Evolutionary conservation across 2,888 invertebrate genomes (phyloP), one percentile per base, ranked within the genome.

Genomic region (Orchesellides sinensis): DNA sequence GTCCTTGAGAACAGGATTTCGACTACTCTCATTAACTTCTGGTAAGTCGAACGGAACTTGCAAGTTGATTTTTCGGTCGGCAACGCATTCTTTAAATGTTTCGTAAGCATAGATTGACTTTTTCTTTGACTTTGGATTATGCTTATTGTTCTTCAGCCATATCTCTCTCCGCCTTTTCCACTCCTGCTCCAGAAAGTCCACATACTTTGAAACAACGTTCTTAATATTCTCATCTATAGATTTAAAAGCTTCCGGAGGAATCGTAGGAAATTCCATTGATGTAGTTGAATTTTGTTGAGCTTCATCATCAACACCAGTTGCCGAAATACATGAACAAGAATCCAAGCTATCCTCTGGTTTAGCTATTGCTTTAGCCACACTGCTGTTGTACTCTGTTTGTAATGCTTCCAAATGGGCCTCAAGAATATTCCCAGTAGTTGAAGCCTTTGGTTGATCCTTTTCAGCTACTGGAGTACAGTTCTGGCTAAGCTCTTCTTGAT

Each of bases 31-130:
- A 0, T 2, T 56, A 6, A 59, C 59, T 0, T 32, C 59, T n/a
- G 77, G 77, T 25, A 77, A 52, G 14, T 59, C 27, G 32, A 68
- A 68, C 1, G 77, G 77, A 77, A 77, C 45, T 29, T 77, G 77
- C 14, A 68, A 23, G 17, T 17, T n/a, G 10, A 77, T 77, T 23
- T 59, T 40, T 19, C 40, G 6, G n/a, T 68, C 23, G 12, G 21
- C 49, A 35, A 59, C 45, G 17, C 29, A 68, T 3, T 77, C 68
- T 6, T 2, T 59, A 23, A 77, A 77, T 25, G 77, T 77, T 3
- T 29, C 47, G 45, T 59, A 77, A 35, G 21, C 12, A 32, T 77
- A 77, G 3, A 47, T n/a, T 1, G 56, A 59, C 10, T 27, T 73
- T 59, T n/a, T 5, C 21, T 68, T 66, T 12, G 25, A 19, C 12